phyloP scores from a whole-genome alignment of 2,888 invertebrate genomes.

The Gandaritis pyraliata region DNA sequence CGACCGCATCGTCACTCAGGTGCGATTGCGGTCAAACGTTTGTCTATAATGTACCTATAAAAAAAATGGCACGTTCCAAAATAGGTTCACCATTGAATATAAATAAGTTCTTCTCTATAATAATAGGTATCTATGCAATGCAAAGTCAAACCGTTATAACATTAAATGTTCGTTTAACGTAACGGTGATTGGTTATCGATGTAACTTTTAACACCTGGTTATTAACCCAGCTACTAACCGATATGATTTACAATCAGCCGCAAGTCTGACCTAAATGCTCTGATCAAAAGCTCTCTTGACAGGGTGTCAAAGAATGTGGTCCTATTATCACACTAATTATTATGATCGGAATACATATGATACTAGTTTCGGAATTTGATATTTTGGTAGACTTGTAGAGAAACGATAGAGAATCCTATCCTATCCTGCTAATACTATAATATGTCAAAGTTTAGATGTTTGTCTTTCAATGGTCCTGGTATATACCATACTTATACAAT shows the following conservation, averaged over 20 bases:
- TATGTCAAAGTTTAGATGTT: no score
- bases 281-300: constrained; percentile 22
- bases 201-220: constrained; percentile 30
- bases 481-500: constrained; percentile 5
- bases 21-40: no score
- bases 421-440: no score
- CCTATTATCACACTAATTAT: constrained; percentile 1
- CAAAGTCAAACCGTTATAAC: constrained; percentile 15
- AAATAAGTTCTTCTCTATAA: not conserved
- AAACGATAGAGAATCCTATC: no score
- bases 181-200: constrained; percentile 28
- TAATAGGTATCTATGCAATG: not conserved
- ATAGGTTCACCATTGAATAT: no score
- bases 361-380: constrained; percentile 1
- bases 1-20: no score
- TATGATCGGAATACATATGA: not conserved
- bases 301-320: constrained; percentile 23
- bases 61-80: no score
- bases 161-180: constrained; percentile 28
- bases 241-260: constrained; percentile 31
- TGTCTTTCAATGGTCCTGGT: no score
- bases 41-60: no score
- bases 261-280: constrained; percentile 24
- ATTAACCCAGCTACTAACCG: constrained; percentile 38
- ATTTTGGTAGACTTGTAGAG: constrained; percentile 1